Conservation (phyloP, 2,797 vertebrate genomes). For the Ciconia nigra region DNA sequence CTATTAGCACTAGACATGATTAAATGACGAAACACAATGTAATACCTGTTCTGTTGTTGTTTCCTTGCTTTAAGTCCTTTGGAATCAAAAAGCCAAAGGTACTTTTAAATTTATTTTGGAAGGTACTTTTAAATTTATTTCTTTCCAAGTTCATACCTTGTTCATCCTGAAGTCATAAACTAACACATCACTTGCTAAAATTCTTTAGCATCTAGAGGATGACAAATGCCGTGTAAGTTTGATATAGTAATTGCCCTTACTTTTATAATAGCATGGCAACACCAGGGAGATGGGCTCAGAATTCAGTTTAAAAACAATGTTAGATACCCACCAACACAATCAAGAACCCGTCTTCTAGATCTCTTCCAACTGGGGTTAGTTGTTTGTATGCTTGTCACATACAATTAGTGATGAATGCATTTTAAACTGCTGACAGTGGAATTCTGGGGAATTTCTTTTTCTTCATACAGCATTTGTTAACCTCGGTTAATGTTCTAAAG, state of each 20-base stretch:
- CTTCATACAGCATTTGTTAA: background rate
- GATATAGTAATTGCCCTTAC: background rate
- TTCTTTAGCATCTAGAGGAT: background rate
- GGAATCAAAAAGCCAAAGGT: background rate
- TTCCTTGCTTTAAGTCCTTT: background rate
- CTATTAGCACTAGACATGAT: background rate
- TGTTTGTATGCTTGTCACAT: background rate
- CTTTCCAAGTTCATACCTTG: background rate
- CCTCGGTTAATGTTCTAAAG: constrained; percentile 9
- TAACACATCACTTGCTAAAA: background rate
- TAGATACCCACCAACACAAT: background rate
- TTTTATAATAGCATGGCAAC: background rate
- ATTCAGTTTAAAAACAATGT: background rate
- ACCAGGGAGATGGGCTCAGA: background rate
- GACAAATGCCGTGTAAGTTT: background rate
- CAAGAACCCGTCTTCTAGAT: background rate
- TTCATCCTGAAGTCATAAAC: background rate
- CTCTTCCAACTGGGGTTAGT: background rate
- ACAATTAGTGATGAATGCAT: background rate
- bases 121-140: background rate
- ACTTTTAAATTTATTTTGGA: background rate
- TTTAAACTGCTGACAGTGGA: background rate
- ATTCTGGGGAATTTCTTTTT: background rate
- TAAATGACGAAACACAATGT: background rate
- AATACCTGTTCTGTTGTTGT: background rate